A percentile compares a stretch with the other conserved stretches of the same genome.
Conservation (phyloP, 2,888 invertebrate genomes). For the Tyria jacobaeae region DNA sequence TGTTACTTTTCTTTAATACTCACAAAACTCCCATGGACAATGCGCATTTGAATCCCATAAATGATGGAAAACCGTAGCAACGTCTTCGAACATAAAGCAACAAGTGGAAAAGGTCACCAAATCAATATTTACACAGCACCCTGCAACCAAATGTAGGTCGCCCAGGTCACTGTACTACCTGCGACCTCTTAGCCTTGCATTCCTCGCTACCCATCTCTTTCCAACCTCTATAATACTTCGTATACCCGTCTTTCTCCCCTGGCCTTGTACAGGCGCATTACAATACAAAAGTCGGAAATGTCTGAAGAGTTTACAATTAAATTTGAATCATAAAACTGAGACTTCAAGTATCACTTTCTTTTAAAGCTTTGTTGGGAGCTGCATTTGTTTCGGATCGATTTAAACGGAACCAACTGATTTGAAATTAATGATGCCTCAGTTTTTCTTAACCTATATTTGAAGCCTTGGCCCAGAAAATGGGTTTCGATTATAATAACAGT, state of each 20-base stretch:
- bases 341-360: constrained; percentile 53
- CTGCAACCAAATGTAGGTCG: constrained; percentile 80
- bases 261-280: constrained; percentile 77
- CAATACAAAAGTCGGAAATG: constrained; percentile 80
- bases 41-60: constrained; percentile 25
- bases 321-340: constrained; percentile 61
- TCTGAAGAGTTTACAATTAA: constrained; percentile 65
- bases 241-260: constrained; percentile 62
- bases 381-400: constrained; percentile 71
- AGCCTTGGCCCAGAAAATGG: constrained; percentile 65
- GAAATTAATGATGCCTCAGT: constrained; percentile 70
- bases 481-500: constrained; percentile 36
- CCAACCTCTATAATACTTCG: constrained; percentile 42
- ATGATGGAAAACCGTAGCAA: constrained; percentile 46
- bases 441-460: constrained; percentile 70
- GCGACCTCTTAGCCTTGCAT: constrained; percentile 82
- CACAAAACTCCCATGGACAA: no score
- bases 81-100: constrained; percentile 65
- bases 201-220: constrained; percentile 63
- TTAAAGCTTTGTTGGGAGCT: constrained; percentile 50
- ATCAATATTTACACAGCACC: constrained; percentile 82
- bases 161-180: constrained; percentile 80
- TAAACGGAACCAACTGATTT: constrained; percentile 66
- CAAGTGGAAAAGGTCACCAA: constrained; percentile 77
- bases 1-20: background rate